phyloP scores from a whole-genome alignment of 2,113 vertebrate species.

The Tringa solitaria region DNA sequence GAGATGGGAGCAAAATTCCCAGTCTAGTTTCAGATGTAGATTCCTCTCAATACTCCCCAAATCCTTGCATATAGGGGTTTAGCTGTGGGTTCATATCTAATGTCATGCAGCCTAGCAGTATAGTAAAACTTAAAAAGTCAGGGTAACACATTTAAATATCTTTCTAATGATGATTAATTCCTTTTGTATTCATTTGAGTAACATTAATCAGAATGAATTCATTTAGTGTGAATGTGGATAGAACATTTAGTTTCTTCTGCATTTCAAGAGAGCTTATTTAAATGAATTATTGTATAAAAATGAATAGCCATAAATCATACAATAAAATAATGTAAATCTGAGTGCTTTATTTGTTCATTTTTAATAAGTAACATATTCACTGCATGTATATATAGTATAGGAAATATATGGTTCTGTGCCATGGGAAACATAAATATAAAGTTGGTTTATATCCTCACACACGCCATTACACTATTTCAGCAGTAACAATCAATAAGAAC shows the following conservation, averaged over 20 bases:
- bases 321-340: not conserved
- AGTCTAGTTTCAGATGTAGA: not conserved
- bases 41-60: not conserved
- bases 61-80: not conserved
- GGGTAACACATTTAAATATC: constrained; percentile 37
- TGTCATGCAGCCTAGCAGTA: not conserved
- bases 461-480: not conserved
- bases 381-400: not conserved
- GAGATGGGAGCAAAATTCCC: not conserved
- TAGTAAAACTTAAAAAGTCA: constrained; percentile 29
- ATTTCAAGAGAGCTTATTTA: constrained; percentile 57
- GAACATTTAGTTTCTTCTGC: constrained; percentile 60
- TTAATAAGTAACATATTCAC: not conserved
- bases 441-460: not conserved
- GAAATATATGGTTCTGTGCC: not conserved
- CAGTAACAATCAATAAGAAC: not conserved
- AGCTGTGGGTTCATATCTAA: not conserved
- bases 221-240: constrained; percentile 56
- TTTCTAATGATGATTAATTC: constrained; percentile 67
- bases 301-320: not conserved
- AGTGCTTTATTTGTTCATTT: not conserved
- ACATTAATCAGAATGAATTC: constrained; percentile 67
- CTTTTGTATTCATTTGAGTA: constrained; percentile 64
- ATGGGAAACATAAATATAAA: not conserved
- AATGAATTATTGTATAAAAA: constrained; percentile 58